Base-by-base conservation (phyloP, 2,113 vertebrate species). In the Abramis brama region DNA sequence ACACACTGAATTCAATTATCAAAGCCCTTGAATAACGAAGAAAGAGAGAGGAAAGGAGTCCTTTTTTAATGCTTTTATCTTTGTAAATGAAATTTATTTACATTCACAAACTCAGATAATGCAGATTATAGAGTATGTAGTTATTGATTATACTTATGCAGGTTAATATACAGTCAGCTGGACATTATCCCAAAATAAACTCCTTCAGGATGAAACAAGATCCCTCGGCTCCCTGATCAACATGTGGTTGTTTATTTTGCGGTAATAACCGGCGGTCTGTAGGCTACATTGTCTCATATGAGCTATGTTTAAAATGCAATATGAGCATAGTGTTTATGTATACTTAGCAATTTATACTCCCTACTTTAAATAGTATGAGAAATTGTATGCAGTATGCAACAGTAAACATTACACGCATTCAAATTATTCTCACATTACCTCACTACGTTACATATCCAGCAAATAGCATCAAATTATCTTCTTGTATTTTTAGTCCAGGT, bases 1-100 rank as follows among this genome's bases (percentile, higher is more conserved):
- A 52, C 23, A 62, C 77, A 27, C 23, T 81, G 60, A 81, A 81
- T 81, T 66, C 60, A 82, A 52, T 82, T 82, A 68, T 82, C 79
- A 52, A 79, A 62, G 78, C 21, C 43, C 12, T 50, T n/a, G 71
- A 75, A 75, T 75, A 27, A 39, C 59, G 36, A 36, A 64, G 57
- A 25, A 64, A 43, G 59, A 62, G 3, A 59, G 57, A 47, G 30
- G 33, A 25, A 45, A 80, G 2, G 3, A 64, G 39, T 25, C 6
- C 1, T 6, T 45, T 43, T 45, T 80, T 25, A 76, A 25, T 50
- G 8, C 23, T 43, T 60, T 12, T 60, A 23, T 43, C 25, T 71
- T 45, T 47, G 21, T 13, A 45, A 45, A 73, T 43, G n/a, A 64
- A 64, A 23, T 45, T 15, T n/a, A 74, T 43, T 64, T 64, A 27